A percentile compares a stretch with the other conserved stretches of the same genome.
Conservation (phyloP, 2,113 vertebrate genomes). For the Dicaeum eximium region DNA sequence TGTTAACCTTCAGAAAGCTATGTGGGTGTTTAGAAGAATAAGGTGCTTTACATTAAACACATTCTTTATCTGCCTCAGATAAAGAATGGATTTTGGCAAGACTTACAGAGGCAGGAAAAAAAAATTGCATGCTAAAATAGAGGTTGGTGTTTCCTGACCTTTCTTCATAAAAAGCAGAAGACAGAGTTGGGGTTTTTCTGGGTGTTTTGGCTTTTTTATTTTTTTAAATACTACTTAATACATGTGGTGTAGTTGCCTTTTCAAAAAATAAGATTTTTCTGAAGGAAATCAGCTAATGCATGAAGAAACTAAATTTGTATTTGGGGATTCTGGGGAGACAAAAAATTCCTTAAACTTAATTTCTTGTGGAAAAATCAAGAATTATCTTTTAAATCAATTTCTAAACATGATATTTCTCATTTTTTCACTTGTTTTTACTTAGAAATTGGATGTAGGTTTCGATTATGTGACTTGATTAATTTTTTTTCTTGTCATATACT, state of each 20-base stretch:
- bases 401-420: neutral
- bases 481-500: neutral
- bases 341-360: neutral
- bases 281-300: neutral
- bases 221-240: neutral
- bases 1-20: constrained; percentile 18
- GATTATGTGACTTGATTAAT: neutral
- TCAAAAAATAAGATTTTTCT: neutral
- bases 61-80: constrained; percentile 8
- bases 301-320: neutral
- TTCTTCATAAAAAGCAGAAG: neutral
- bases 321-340: neutral
- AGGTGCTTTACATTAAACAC: constrained; percentile 15
- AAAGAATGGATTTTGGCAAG: constrained; percentile 13
- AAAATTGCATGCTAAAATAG: neutral
- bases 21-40: neutral
- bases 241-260: neutral
- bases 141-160: neutral
- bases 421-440: neutral
- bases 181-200: neutral
- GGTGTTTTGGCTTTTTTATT: neutral
- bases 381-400: neutral
- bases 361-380: neutral
- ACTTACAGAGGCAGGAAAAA: neutral
- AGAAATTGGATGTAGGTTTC: neutral